Base-by-base conservation (phyloP, 2,888 invertebrate genomes). In the Drosophila glabriapex region DNA sequence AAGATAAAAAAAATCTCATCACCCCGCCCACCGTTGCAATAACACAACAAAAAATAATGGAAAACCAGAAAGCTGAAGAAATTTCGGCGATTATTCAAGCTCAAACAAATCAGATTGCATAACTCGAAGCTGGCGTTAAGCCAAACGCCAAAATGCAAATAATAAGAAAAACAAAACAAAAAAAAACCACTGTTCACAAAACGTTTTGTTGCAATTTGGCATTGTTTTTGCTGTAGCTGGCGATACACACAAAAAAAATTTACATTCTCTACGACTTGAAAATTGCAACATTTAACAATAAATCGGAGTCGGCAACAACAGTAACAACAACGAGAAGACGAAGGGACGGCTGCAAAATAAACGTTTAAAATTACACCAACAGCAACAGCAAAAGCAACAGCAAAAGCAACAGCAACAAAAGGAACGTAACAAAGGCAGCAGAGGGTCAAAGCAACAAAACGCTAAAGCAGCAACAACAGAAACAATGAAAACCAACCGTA, bases 281-380 rank as follows among this genome's bases (percentile, higher is more conserved):
- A 85, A 85, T 85, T 85, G 90, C 90, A 85, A 84, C 77, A 85
- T 78, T 85, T 88, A 85, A 73, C 80, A 73, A 78, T 66, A 78
- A 84, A 73, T 68, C 80, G 69, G 65, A 68, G 59, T 22, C 59
- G 50, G 66, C 66, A 59, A 63, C 53, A 69, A 56, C 66, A 56
- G 53, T 52, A 64, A 59, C 54, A 55, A 64, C 53, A 41, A 58
- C 25, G 56, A 49, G 37, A 50, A 61, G 50, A 49, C 41, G 37
- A 54, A 69, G 58, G 50, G 55, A 60, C 56, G 49, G 33, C 50
- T 52, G 61, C 67, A 70, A 77, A 69, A 69, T 37, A 68, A 75
- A 71, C 62, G 68, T 35, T 72, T 66, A 58, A 73, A 78, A 71
- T 78, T 69, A 73, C 80, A 80, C 77, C 60, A 62, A 65, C 39